These are phyloP conservation scores for Glyphotaelius pellucidus DNA, from an alignment of 2,888 invertebrate genomes.

Conservation along the genomic window DNA sequence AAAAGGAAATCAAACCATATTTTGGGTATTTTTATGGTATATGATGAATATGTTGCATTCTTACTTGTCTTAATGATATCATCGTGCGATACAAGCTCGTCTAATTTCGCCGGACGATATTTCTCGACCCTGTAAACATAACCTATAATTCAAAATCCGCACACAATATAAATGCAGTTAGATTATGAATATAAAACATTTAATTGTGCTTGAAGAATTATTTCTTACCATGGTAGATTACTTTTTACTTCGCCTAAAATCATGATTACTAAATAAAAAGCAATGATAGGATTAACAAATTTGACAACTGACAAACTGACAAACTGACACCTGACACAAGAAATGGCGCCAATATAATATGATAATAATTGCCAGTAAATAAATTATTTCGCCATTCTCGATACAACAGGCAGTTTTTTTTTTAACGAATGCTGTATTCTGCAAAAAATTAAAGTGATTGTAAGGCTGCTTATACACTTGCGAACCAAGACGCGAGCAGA, in stretches of 20 bases:
- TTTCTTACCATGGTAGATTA: conserved; percentile 81
- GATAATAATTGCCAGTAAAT: conserved; percentile 6
- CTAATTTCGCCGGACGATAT: conserved; percentile 93
- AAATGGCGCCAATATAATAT: conserved; percentile 42
- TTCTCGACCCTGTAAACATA: conserved; percentile 93
- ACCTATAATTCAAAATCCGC: conserved; percentile 51
- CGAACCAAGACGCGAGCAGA: no score
- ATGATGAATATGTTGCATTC: conserved; percentile 68
- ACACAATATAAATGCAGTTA: not conserved
- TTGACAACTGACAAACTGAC: not conserved
- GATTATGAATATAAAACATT: not conserved
- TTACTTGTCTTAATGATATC: conserved; percentile 97
- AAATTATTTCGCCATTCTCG: not conserved
- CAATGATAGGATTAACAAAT: not conserved
- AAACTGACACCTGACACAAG: no score
- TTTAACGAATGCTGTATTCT: no score
- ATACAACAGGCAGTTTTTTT: not conserved
- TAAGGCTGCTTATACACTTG: no score
- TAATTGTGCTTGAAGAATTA: not conserved
- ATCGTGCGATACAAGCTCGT: conserved; percentile 97
- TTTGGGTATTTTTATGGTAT: not conserved
- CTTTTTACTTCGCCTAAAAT: conserved; percentile 72
- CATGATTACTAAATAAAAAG: conserved; percentile 68
- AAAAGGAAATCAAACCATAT: not conserved
- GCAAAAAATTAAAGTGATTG: no score